Base-by-base conservation (phyloP, 2,888 invertebrate genomes). In the Stictocephala bisonia region DNA sequence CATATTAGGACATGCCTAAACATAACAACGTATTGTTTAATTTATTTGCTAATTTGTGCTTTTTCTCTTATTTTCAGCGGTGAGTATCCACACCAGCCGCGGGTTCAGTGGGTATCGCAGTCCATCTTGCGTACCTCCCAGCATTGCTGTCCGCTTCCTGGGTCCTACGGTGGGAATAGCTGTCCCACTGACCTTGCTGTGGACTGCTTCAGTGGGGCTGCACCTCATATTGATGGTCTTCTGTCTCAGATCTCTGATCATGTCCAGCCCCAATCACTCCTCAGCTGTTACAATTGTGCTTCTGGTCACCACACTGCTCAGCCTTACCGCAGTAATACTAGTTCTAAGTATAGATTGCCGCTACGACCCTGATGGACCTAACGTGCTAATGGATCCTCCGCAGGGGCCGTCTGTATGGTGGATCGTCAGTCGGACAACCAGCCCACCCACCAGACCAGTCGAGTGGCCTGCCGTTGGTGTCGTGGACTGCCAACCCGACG, bases 331-430 rank as follows among this genome's bases (percentile, higher is more conserved):
- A 20, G 78, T 77, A 15, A 74, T 74, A 9, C 72, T 73, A 18
- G 73, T 80, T 22, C 76, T 81, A 48, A 76, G 77, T 35, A 79
- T 81, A 22, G 81, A 80, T 75, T 80, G 81, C 76, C 69, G 75
- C 56, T 79, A 81, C 67, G 81, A 81, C 67, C 81, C 81, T 2
- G 81, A 81, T 78, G 80, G 81, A 81, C 81, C 81, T 44, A 77
- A 76, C 64, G 41, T 77, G 6, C 74, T 70, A 74, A 75, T 75
- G 72, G 77, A 71, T 66, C 72, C 85, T 0, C 81, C 84, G 83
- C 84, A 84, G 75, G 80, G 84, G 81, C 79, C 20, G 80, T 80
- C 69, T 83, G 83, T 60, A 82, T 84, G 3, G 78, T 81, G 24
- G 80, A 80, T 15, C 69, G 78, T 0, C 73, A 72, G 2, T 75